phyloP scores from a whole-genome alignment of 2,888 invertebrate species.

The Sarcophaga rosellei region DNA sequence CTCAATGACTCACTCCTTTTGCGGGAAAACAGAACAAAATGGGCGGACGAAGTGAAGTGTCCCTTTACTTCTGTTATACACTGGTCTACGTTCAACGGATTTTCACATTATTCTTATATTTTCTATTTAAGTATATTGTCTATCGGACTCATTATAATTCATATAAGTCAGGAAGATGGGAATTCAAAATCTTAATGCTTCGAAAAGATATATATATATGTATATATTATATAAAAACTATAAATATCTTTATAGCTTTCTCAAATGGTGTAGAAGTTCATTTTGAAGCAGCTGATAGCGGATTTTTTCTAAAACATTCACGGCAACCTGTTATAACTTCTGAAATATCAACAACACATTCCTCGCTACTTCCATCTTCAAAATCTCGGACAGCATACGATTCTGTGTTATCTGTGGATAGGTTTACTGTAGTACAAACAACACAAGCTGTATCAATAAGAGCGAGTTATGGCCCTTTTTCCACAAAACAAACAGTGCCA shows the following conservation, averaged over 20 bases:
- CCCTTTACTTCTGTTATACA: no score
- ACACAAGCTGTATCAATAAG: slow-evolving; percentile 94
- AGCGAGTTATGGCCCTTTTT: slow-evolving; percentile 96
- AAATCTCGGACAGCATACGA: slow-evolving; percentile 81
- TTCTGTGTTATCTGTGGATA: slow-evolving; percentile 90
- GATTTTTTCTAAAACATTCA: slow-evolving; percentile 93
- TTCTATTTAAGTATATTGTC: no score
- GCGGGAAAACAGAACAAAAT: no score
- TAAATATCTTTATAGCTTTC: slow-evolving; percentile 41
- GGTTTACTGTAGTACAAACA: slow-evolving; percentile 95
- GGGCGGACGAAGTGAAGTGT: no score
- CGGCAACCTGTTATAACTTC: slow-evolving; percentile 85
- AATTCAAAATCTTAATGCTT: no score
- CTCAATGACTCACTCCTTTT: no score
- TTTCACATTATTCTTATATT: no score
- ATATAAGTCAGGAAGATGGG: no score
- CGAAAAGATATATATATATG: no score
- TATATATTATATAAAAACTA: neutral
- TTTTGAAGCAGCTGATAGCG: slow-evolving; percentile 95
- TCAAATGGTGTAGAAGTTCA: slow-evolving; percentile 89
- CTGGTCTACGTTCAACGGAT: no score
- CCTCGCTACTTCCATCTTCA: slow-evolving; percentile 73
- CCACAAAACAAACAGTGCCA: slow-evolving; percentile 96
- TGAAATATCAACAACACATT: slow-evolving; percentile 77
- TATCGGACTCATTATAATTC: no score